Conservation (phyloP, 1,140 invertebrate species). For the Sesamia nonagrioides region DNA sequence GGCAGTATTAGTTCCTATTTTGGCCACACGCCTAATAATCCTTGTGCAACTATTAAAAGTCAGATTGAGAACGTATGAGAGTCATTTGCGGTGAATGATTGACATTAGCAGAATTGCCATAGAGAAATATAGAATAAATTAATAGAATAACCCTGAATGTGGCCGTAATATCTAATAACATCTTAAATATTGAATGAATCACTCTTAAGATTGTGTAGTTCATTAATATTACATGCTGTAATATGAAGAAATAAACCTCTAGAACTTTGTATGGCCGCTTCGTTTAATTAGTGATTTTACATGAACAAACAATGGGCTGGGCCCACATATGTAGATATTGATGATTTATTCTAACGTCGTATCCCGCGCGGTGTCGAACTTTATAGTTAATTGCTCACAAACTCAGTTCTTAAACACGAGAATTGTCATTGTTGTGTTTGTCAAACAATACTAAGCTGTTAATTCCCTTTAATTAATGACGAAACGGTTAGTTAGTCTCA, state of each 20-base stretch:
- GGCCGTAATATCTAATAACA: background rate
- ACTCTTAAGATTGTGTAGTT: constrained; percentile 4
- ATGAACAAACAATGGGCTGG: constrained; percentile 53
- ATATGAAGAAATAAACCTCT: too few relatives aligned
- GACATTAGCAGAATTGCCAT: too few relatives aligned
- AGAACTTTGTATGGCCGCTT: background rate
- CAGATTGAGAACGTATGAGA: too few relatives aligned
- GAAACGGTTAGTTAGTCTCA: constrained; percentile 22
- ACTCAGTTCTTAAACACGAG: background rate
- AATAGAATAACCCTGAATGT: too few relatives aligned
- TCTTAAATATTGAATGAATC: constrained; percentile 8
- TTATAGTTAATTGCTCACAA: constrained; percentile 43
- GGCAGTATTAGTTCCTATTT: too few relatives aligned
- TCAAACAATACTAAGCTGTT: background rate
- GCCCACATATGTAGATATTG: constrained; percentile 45
- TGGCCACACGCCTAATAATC: too few relatives aligned
- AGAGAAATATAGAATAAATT: too few relatives aligned
- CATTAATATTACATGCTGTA: background rate
- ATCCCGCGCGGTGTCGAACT: background rate
- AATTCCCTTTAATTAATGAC: background rate
- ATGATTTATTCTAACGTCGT: constrained; percentile 36
- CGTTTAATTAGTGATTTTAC: constrained; percentile 48
- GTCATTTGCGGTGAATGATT: too few relatives aligned
- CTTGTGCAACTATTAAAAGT: too few relatives aligned
- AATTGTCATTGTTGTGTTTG: constrained; percentile 20